Percentiles rank a stretch among this genome's conserved stretches.
Evolutionary conservation across 1,140 invertebrate species (phyloP).

Genomic region (Heterodera schachtii): DNA sequence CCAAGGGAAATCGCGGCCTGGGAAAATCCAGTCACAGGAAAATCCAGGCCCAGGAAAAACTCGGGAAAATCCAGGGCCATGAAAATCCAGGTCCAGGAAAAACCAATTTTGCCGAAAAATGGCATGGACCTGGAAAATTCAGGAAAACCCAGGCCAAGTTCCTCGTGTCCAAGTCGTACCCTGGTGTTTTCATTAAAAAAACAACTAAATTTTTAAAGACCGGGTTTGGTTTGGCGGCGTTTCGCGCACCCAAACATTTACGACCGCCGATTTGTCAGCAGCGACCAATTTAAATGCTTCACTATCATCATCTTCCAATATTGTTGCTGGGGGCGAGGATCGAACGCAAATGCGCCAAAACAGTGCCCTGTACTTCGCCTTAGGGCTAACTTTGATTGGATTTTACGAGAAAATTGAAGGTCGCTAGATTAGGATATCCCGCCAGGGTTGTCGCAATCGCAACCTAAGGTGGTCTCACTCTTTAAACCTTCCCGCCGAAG

Average conservation of each 20-base stretch:
- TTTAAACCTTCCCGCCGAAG: not conserved
- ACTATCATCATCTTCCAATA: too few relatives aligned
- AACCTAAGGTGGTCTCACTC: too few relatives aligned
- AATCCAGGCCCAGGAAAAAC: too few relatives aligned
- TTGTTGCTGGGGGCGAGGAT: not conserved
- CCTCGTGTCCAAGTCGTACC: too few relatives aligned
- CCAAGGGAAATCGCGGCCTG: not conserved
- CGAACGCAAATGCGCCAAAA: conserved; percentile 10
- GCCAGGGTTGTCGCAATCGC: too few relatives aligned
- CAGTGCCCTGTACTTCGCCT: conserved; percentile 9
- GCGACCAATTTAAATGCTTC: not conserved
- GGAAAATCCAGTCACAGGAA: not conserved
- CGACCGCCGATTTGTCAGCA: not conserved
- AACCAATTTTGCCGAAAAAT: too few relatives aligned
- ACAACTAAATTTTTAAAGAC: not conserved
- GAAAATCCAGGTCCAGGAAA: too few relatives aligned
- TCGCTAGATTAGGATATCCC: too few relatives aligned
- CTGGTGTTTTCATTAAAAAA: too few relatives aligned
- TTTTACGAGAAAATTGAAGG: conserved; percentile 3
- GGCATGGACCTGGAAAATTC: too few relatives aligned
- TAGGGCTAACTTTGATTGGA: conserved; percentile 23
- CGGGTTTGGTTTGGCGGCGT: conserved; percentile 20
- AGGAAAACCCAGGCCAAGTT: too few relatives aligned
- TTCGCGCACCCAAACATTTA: conserved; percentile 5
- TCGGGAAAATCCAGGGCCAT: too few relatives aligned